phyloP scores from a whole-genome alignment of 2,888 invertebrate species.

The Invenusta paracnida region DNA sequence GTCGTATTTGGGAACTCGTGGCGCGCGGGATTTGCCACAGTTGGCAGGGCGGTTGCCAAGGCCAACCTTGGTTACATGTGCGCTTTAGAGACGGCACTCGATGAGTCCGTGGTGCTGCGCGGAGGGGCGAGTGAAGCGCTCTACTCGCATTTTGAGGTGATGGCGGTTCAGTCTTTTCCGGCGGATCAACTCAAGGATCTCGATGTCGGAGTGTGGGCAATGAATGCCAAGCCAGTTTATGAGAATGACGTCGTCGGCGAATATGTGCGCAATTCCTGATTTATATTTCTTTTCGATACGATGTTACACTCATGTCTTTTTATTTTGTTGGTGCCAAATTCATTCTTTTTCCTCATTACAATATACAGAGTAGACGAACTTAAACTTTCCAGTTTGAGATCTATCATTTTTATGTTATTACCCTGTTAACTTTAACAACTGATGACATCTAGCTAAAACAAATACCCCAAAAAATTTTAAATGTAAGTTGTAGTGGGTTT shows the following conservation, averaged over 20 bases:
- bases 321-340: too few relatives aligned
- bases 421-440: too few relatives aligned
- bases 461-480: too few relatives aligned
- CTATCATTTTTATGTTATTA: too few relatives aligned
- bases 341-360: too few relatives aligned
- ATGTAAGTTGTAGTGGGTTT: too few relatives aligned
- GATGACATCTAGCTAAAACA: too few relatives aligned
- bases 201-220: not conserved
- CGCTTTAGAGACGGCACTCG: not conserved
- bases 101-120: not conserved
- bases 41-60: not conserved
- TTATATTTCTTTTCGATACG: too few relatives aligned
- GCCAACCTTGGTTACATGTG: not conserved
- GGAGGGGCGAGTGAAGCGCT: not conserved
- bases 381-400: too few relatives aligned
- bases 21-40: not conserved
- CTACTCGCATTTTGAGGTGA: not conserved
- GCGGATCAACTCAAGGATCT: not conserved
- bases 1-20: not conserved
- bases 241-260: not conserved
- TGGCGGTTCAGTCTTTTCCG: not conserved
- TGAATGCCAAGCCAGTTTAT: not conserved
- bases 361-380: too few relatives aligned
- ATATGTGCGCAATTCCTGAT: not conserved
- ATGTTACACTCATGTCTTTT: too few relatives aligned